phyloP scores from a whole-genome alignment of 2,888 invertebrate genomes.

The Artemia sinica region DNA sequence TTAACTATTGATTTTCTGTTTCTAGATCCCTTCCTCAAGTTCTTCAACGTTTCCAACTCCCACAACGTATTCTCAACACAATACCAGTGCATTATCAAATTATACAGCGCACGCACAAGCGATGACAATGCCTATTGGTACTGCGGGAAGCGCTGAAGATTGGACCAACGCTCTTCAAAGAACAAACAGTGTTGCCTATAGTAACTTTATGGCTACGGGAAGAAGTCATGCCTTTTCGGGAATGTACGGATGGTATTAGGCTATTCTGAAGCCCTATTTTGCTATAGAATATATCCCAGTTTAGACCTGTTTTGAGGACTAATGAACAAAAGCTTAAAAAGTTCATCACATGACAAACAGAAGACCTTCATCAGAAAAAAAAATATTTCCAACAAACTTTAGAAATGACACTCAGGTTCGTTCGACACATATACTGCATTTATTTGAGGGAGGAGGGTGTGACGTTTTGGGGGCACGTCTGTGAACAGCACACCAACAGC shows the following conservation, averaged over 20 bases:
- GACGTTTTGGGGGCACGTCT: too few species aligned
- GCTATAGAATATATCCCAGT: too few species aligned
- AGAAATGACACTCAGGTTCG: too few species aligned
- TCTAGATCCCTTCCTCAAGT: neutral
- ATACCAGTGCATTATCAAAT: neutral
- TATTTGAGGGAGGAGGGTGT: too few species aligned
- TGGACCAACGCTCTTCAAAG: slow-evolving; percentile 3
- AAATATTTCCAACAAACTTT: too few species aligned
- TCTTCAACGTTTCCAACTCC: neutral
- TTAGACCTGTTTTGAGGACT: too few species aligned
- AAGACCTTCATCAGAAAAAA: too few species aligned
- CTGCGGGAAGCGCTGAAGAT: neutral
- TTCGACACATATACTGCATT: too few species aligned
- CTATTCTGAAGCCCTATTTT: neutral
- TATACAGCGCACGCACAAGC: slow-evolving; percentile 5
- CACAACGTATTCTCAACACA: slow-evolving; percentile 9
- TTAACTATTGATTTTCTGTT: too few species aligned
- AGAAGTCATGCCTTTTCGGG: neutral
- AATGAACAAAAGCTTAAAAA: too few species aligned
- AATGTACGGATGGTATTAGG: slow-evolving; percentile 11
- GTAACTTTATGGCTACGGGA: neutral
- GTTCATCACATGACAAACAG: too few species aligned
- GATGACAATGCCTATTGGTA: slow-evolving; percentile 7
- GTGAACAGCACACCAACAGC: too few species aligned
- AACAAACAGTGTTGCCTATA: slow-evolving; percentile 2